Conservation (phyloP, 2,113 vertebrate species). For the Thymallus thymallus region DNA sequence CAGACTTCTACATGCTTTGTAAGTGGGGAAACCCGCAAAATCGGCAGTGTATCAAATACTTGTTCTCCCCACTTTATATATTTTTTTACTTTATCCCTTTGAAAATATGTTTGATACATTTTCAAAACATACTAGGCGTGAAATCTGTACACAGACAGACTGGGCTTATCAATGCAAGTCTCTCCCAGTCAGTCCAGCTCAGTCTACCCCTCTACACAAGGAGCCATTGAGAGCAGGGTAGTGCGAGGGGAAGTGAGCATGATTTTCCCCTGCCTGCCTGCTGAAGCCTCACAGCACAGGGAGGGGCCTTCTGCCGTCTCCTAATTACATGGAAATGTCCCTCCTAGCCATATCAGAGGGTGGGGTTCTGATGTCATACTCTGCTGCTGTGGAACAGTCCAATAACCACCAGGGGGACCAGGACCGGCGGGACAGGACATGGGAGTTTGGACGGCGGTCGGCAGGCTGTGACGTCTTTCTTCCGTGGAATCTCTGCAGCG, state of each 20-base stretch:
- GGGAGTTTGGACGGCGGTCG: constrained; percentile 28
- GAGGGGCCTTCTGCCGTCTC: constrained; percentile 54
- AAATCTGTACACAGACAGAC: constrained; percentile 56
- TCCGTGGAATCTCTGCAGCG: constrained; percentile 31
- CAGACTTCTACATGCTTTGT: no score
- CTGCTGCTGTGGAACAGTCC: constrained; percentile 27
- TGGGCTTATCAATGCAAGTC: constrained; percentile 51
- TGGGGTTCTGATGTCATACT: constrained; percentile 60
- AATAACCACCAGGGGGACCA: constrained; percentile 44
- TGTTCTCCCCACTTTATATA: no score
- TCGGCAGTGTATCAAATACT: no score
- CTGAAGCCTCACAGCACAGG: constrained; percentile 61
- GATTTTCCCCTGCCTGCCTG: constrained; percentile 55
- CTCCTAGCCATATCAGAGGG: constrained; percentile 63
- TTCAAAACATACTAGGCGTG: constrained; percentile 47
- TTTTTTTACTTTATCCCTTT: constrained; percentile 1
- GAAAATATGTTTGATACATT: constrained; percentile 49
- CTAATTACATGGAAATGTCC: constrained; percentile 69
- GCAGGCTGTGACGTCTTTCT: constrained; percentile 47
- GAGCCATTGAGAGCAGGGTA: constrained; percentile 53
- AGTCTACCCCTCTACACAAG: constrained; percentile 51
- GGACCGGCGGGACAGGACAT: constrained; percentile 22
- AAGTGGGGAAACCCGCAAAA: no score
- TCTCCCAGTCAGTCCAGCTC: constrained; percentile 33
- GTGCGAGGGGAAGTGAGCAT: constrained; percentile 47